Conservation (phyloP, 92 coral and sea anemone species). For the Phenganax marumi region DNA sequence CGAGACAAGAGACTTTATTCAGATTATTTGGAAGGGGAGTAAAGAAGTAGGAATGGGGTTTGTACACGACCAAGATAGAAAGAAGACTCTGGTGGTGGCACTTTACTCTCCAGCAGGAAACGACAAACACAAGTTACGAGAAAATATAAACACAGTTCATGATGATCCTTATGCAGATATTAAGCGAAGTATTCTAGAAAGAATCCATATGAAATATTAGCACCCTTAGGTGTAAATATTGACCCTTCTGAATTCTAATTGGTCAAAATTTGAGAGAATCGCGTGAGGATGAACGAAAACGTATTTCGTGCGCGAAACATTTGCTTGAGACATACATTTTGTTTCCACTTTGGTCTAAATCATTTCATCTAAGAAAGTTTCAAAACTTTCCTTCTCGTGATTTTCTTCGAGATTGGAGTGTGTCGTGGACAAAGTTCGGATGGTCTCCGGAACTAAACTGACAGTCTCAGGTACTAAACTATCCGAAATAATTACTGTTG, state of each 20-base stretch:
- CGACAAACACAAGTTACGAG: neutral
- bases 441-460: constrained; percentile 15
- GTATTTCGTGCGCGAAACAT: too few relatives aligned
- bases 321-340: too few relatives aligned
- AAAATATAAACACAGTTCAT: constrained; percentile 14
- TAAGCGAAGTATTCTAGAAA: neutral
- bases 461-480: constrained; percentile 28
- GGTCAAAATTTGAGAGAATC: too few relatives aligned
- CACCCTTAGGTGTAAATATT: too few relatives aligned
- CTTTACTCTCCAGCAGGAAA: constrained; percentile 40
- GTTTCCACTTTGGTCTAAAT: neutral
- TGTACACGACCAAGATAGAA: constrained; percentile 2
- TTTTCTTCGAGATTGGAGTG: neutral
- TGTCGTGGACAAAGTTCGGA: constrained; percentile 18
- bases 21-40: constrained; percentile 85
- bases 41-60: constrained; percentile 77
- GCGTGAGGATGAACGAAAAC: too few relatives aligned
- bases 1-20: constrained; percentile 80
- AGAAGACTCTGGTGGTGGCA: constrained; percentile 34
- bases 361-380: constrained; percentile 33
- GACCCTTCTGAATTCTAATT: too few relatives aligned
- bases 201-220: too few relatives aligned
- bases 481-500: constrained; percentile 9
- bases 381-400: neutral
- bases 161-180: constrained; percentile 36